These are phyloP conservation scores for Epinotia bilunana DNA, from an alignment of 2,888 invertebrate species.

Conservation along the genomic window DNA sequence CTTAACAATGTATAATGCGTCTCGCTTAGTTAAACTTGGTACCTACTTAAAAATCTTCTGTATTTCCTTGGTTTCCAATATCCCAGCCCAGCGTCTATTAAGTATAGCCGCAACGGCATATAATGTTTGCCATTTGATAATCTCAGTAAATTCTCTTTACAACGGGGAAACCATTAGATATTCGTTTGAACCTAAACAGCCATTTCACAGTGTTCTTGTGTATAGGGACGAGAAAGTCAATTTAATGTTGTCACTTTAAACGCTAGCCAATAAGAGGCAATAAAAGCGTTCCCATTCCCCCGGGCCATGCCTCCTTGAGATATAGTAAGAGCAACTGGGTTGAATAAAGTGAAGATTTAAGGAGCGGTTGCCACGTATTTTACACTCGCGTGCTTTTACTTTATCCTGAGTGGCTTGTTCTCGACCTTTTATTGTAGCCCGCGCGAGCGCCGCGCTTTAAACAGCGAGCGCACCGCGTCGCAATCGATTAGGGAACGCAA, in stretches of 20 bases:
- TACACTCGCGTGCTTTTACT: constrained; percentile 59
- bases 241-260: constrained; percentile 69
- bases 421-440: constrained; percentile 51
- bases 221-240: constrained; percentile 50
- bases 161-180: not conserved
- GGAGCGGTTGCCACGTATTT: constrained; percentile 59
- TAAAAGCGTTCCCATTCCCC: constrained; percentile 65
- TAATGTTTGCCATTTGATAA: not conserved
- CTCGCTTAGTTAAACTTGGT: constrained; percentile 55
- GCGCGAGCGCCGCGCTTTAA: constrained; percentile 36
- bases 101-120: not conserved
- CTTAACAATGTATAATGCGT: constrained; percentile 51
- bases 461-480: constrained; percentile 16
- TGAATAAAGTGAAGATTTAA: constrained; percentile 66
- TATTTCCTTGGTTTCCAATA: not conserved
- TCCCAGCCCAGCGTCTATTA: not conserved
- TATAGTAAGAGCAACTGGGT: constrained; percentile 58
- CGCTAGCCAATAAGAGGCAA: constrained; percentile 67
- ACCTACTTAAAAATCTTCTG: not conserved
- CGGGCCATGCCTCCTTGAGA: constrained; percentile 54
- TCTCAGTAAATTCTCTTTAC: not conserved
- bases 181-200: constrained; percentile 1
- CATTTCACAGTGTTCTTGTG: constrained; percentile 23
- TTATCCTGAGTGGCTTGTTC: constrained; percentile 53
- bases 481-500: constrained; percentile 41